A percentile compares a stretch with the other conserved stretches of the same genome.
phyloP scores from a whole-genome alignment of 2,888 invertebrate species.

The Congeria kusceri region DNA sequence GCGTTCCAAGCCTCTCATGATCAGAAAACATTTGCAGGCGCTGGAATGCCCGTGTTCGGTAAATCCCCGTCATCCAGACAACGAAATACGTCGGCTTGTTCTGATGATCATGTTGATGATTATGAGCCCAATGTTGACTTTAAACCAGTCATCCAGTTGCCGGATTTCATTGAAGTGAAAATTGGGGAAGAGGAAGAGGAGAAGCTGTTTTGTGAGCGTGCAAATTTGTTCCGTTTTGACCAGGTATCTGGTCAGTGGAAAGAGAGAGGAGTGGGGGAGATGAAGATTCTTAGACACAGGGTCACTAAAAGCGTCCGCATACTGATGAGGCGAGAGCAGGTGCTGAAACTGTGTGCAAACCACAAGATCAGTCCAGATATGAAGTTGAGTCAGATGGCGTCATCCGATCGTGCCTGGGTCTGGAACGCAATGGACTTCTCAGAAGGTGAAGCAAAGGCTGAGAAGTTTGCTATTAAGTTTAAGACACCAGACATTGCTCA shows the following conservation, averaged over 20 bases:
- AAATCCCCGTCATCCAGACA: conserved; percentile 53
- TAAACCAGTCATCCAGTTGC: conserved; percentile 93
- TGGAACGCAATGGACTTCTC: conserved; percentile 90
- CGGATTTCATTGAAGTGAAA: conserved; percentile 91
- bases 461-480: conserved; percentile 93
- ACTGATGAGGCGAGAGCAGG: conserved; percentile 95
- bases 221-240: conserved; percentile 93
- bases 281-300: conserved; percentile 89
- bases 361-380: conserved; percentile 92
- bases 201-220: conserved; percentile 91
- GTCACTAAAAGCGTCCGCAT: conserved; percentile 89
- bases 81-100: conserved; percentile 55
- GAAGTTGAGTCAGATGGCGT: conserved; percentile 89
- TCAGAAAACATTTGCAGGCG: conserved; percentile 45
- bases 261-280: conserved; percentile 94
- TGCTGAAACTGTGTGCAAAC: conserved; percentile 96
- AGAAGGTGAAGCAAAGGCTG: conserved; percentile 89
- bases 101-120: conserved; percentile 87
- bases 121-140: conserved; percentile 87
- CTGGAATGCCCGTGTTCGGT: conserved; percentile 52
- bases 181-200: conserved; percentile 96
- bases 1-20: conserved; percentile 44
- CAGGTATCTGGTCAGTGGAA: conserved; percentile 93
- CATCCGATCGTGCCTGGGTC: conserved; percentile 87
- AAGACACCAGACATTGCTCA: conserved; percentile 91